These are phyloP conservation scores for Drosophila ogumai DNA, from an alignment of 1,140 invertebrate species.

Conservation along the genomic window DNA sequence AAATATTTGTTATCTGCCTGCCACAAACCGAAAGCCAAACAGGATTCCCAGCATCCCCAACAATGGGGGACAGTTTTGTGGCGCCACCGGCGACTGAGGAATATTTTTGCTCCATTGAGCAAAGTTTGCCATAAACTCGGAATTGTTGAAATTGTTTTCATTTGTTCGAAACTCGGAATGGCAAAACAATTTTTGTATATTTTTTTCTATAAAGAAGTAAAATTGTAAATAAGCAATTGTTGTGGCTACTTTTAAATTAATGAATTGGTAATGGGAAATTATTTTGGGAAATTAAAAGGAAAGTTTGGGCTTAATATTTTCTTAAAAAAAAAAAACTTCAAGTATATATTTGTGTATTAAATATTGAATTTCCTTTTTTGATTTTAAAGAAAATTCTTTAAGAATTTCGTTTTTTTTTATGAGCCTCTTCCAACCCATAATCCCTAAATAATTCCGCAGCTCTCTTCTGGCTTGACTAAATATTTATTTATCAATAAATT, in stretches of 20 bases:
- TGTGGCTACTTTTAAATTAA: constrained; percentile 6
- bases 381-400: background rate
- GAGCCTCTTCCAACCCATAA: background rate
- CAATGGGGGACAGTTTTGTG: constrained; percentile 74
- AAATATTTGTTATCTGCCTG: constrained; percentile 82
- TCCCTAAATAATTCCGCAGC: constrained; percentile 8
- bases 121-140: constrained; percentile 72
- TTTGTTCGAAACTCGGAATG: constrained; percentile 55
- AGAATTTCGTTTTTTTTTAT: background rate
- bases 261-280: background rate
- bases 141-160: constrained; percentile 74
- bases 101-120: constrained; percentile 69
- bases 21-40: constrained; percentile 46
- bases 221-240: constrained; percentile 38
- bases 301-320: background rate
- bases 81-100: constrained; percentile 58
- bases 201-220: constrained; percentile 5
- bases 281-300: background rate
- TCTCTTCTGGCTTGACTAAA: constrained; percentile 22
- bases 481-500: constrained; percentile 38
- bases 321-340: background rate
- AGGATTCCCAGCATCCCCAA: constrained; percentile 38
- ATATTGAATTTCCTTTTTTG: background rate
- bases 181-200: constrained; percentile 48
- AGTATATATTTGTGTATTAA: background rate